These are phyloP conservation scores for Theodoxus fluviatilis DNA, from an alignment of 2,888 invertebrate species.

Conservation along the genomic window DNA sequence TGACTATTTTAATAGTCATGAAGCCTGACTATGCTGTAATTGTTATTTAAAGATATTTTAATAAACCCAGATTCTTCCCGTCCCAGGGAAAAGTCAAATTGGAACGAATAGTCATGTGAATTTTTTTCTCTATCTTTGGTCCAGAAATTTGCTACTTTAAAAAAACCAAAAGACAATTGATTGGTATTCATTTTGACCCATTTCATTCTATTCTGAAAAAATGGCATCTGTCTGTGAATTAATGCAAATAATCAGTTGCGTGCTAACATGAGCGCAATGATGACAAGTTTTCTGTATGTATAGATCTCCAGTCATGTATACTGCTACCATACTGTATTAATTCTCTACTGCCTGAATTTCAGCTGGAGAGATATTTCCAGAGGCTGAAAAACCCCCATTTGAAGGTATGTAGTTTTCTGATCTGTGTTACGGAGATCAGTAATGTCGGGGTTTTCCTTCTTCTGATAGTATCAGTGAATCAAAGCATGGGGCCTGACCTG, in stretches of 20 bases:
- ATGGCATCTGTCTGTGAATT: neutral
- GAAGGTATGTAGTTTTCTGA: conserved; percentile 58
- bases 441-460: too few species aligned
- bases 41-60: too few species aligned
- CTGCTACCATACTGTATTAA: neutral
- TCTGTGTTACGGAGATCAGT: too few species aligned
- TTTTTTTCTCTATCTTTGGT: too few species aligned
- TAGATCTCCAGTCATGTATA: neutral
- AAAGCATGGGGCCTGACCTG: neutral
- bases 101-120: too few species aligned
- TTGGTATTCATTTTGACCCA: too few species aligned
- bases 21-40: too few species aligned
- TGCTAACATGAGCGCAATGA: neutral
- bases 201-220: neutral
- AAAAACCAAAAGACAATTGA: too few species aligned
- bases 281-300: neutral
- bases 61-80: too few species aligned
- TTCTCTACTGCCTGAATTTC: conserved; percentile 38
- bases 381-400: conserved; percentile 87
- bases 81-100: too few species aligned
- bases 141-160: too few species aligned
- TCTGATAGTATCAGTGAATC: neutral
- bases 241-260: neutral
- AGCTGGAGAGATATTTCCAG: conserved; percentile 89
- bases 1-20: too few species aligned